phyloP scores from a whole-genome alignment of 2,113 vertebrate genomes.

The Neotoma lepida region DNA sequence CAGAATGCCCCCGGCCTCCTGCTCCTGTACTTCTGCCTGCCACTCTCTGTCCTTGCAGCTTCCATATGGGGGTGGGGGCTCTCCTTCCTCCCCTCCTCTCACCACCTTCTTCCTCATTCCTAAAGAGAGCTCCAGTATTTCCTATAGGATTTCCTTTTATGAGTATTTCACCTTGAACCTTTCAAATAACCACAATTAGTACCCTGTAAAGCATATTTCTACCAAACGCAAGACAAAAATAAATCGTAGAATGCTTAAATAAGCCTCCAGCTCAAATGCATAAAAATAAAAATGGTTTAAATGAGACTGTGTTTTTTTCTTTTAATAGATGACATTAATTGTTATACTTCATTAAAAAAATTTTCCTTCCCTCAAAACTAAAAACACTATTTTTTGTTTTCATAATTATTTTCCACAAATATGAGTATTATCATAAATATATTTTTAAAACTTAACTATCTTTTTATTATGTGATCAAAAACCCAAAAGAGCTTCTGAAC shows the following conservation, averaged over 20 bases:
- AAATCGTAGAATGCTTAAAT: constrained; percentile 22
- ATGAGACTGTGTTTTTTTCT: constrained; percentile 8
- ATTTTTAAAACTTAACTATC: not conserved
- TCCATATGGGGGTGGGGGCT: not conserved
- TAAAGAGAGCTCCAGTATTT: not conserved
- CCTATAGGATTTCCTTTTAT: not conserved
- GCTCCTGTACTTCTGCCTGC: not conserved
- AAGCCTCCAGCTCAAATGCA: constrained; percentile 6
- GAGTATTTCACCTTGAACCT: constrained; percentile 35
- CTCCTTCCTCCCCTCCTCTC: not conserved
- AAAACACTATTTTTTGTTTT: constrained; percentile 1
- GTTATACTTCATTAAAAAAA: constrained; percentile 9
- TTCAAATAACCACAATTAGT: constrained; percentile 30
- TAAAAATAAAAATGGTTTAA: constrained; percentile 25
- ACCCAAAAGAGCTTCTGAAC: constrained; percentile 20
- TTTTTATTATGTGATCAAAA: constrained; percentile 54
- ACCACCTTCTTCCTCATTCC: not conserved
- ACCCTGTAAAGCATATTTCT: constrained; percentile 12
- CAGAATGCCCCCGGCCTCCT: not conserved
- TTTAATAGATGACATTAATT: constrained; percentile 19
- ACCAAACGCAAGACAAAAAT: constrained; percentile 52
- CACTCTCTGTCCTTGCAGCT: too few relatives aligned
- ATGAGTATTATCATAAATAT: not conserved
- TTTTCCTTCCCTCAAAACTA: not conserved
- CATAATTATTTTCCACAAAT: constrained; percentile 28